Base-by-base conservation (phyloP, 2,888 invertebrate genomes). In the Epinotia demarniana region DNA sequence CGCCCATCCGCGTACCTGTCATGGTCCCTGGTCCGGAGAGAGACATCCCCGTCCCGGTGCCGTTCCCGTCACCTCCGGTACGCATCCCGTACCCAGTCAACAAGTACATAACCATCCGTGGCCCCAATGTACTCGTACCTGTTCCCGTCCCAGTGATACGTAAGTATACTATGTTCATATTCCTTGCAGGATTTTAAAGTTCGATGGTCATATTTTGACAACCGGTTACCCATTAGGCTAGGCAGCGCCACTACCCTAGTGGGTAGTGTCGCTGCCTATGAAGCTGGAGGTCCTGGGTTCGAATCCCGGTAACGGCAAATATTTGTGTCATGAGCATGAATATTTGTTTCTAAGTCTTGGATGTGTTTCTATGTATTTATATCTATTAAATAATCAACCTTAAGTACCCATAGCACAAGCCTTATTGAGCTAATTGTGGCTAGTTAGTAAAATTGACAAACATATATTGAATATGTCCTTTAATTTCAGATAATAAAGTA, bases 41-140 rank as follows among this genome's bases (percentile, higher is more conserved):
- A 6, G 78, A 84, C 23, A 78, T 86, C 0, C 81, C 84, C 0
- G 80, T 84, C 4, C 85, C 88, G 0, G 76, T 87, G 1, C 87
- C 87, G 0, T 82, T 88, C 1, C 87, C 88, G 9, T 89, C 90
- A 2, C 86, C 87, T 3, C 86, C 87, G 0, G 57, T 86, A 19
- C 81, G 78, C n/a, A 79, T 92, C 1, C 89, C 87, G 0, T 82
- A 84, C 55, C 85, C 88, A 4, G 87, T 90, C 6, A 85, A 84
- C 77, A 81, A 80, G 63, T 90, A 89, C 81, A 87, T 90, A 71
- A 71, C 86, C 5, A 63, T 90, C 3, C 90, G 88, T 49, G 91
- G 90, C 27, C 81, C 75, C 62, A 86, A 87, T 62, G 84, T 86
- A 77, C 77, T 89, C 8, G 77, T 89, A 9, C 82, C 87, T 2